These are phyloP conservation scores for Limosa lapponica DNA, from an alignment of 2,797 vertebrate species.

Conservation along the genomic window DNA sequence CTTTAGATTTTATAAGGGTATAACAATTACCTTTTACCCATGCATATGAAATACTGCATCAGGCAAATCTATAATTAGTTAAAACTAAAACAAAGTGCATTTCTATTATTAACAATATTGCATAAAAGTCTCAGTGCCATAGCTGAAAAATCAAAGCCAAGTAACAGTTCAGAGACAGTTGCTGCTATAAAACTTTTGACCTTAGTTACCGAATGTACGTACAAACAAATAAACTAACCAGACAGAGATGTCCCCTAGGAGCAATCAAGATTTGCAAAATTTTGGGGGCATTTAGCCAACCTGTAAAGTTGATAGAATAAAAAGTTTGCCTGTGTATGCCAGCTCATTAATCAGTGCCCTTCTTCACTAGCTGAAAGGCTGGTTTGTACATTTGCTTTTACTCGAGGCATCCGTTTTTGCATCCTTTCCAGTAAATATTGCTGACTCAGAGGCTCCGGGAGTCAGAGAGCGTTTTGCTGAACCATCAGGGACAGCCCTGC, in stretches of 20 bases:
- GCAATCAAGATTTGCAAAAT: conserved; percentile 56
- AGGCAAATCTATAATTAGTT: conserved; percentile 56
- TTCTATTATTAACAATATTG: conserved; percentile 69
- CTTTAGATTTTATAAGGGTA: background rate
- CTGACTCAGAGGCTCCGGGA: background rate
- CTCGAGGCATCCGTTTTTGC: background rate
- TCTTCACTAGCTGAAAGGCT: conserved; percentile 10
- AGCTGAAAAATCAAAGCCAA: conserved; percentile 63
- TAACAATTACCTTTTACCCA: conserved; percentile 50
- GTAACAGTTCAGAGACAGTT: conserved; percentile 52
- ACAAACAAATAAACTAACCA: conserved; percentile 66
- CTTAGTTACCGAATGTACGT: conserved; percentile 68
- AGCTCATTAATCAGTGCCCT: conserved; percentile 44
- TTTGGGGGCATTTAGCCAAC: conserved; percentile 55
- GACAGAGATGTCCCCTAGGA: conserved; percentile 59
- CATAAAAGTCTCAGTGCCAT: conserved; percentile 49
- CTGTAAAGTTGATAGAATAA: conserved; percentile 28
- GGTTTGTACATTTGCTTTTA: background rate
- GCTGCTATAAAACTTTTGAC: conserved; percentile 65
- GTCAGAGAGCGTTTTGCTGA: background rate
- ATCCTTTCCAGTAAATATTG: background rate
- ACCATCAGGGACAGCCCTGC: background rate
- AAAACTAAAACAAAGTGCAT: conserved; percentile 68
- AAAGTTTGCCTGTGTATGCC: conserved; percentile 4
- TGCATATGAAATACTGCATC: conserved; percentile 18